phyloP scores from a whole-genome alignment of 2,113 vertebrate species.

The Erinaceus europaeus region DNA sequence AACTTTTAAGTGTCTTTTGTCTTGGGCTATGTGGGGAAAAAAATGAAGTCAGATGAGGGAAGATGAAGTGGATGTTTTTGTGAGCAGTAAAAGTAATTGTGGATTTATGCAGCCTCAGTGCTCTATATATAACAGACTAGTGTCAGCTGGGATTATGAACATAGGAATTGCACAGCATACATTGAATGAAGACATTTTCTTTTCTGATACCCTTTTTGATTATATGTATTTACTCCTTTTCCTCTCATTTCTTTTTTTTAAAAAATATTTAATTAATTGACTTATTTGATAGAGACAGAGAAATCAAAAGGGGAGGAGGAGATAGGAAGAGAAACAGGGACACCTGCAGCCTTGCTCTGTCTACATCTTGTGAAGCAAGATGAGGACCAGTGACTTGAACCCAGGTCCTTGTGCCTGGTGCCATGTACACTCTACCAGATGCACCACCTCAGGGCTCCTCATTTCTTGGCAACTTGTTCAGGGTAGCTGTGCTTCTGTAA shows the following conservation, averaged over 20 bases:
- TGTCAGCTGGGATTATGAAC: not conserved
- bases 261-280: no score
- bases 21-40: not conserved
- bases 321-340: no score
- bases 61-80: not conserved
- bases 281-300: no score
- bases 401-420: no score
- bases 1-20: not conserved
- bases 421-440: no score
- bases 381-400: no score
- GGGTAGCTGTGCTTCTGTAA: not conserved
- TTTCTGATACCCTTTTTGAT: not conserved
- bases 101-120: not conserved
- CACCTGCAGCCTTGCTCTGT: no score
- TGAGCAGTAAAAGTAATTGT: not conserved
- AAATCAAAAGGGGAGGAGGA: no score
- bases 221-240: not conserved
- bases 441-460: no score
- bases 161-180: not conserved
- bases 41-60: not conserved
- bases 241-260: no score
- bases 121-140: not conserved
- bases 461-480: no score
- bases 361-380: no score
- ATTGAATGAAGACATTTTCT: not conserved